Evolutionary conservation across 92 coral and sea anemone genomes (phyloP), one percentile per base, ranked within the genome.

Genomic region (Actinernus sp.): DNA sequence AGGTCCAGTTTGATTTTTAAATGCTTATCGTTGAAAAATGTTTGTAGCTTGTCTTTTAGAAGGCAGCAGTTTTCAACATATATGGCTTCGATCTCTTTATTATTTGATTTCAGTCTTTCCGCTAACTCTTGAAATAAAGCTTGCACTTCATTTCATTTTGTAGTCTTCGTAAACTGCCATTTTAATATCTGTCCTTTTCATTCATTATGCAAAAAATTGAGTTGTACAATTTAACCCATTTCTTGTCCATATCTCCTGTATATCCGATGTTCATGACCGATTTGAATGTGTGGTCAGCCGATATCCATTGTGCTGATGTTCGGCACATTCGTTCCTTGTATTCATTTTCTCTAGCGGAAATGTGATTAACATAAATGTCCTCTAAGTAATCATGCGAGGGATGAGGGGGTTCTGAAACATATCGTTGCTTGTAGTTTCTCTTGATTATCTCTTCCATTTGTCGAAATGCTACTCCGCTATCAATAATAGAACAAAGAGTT

Each of bases 11-110:
- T 52, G 5, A 76, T 49, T 19, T 31, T 18, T 10, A 66, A 38
- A 28, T 26, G 28, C 16, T 43, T 34, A 31, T 38, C 28, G 11
- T 43, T 46, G 53, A 76, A 76, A 32, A 53, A 49, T 19, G 43
- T 41, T 24, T 53, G 28, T 6, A 55, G 28, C 16, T 54, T 53
- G 12, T 55, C 30, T 16, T 49, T 17, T 45, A 49, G 44, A 9
- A 19, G 55, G 25, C 84, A 76, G 47, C 84, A 76, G 47, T 76
- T 68, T 44, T 76, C 84, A 20, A 76, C 32, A 47, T 25, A 56
- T 4, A 76, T 38, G 29, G 45, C 63, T 30, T 31, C 45, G 1
- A 30, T 57, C 45, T 30, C 45, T 21, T 33, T 57, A 4, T 57
- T 30, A n/a, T 57, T 30, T 12, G 43, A 30, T 57, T 57, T 31